Evolutionary conservation across 2,797 vertebrate species (phyloP), one percentile per base, ranked within the genome.

Genomic region (Dendrocincla tyrannina): DNA sequence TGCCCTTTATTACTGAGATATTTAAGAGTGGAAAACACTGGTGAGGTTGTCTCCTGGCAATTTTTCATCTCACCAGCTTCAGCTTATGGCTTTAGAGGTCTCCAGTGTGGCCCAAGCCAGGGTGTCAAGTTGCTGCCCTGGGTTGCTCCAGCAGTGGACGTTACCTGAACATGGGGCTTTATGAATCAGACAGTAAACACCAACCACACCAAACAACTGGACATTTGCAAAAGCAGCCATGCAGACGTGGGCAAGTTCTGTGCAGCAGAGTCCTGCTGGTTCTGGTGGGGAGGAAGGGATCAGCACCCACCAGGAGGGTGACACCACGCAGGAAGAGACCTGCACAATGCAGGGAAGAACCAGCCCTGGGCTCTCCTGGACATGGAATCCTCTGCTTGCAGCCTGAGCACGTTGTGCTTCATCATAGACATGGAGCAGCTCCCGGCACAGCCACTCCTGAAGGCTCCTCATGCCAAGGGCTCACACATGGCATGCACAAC

Each of bases 1-100:
- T 73, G 50, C 28, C 85, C 82, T 89, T 89, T 77, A 96, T 79
- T 72, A n/a, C 62, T 39, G 41, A 53, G 63, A 39, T 84, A 67
- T 81, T 87, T 95, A 63, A 64, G 58, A 83, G 63, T 1, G 3
- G 66, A 64, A 55, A 95, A 76, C 4, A 32, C 66, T 46, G 59
- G 2, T 7, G 46, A 87, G 63, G 64, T 58, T 91, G 84, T 56
- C 19, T 87, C n/a, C 91, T 88, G 82, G 69, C 53, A 52, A 42
- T 82, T 75, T 27, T 24, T 91, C 72, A 75, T 53, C 92, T 76
- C 64, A 35, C 42, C 35, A 50, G 56, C 53, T 87, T 69, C 91
- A 72, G 66, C 59, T 46, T 39, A 64, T 4, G 3, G 52, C 88
- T 52, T 82, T 66, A 60, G 41, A 92, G 33, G 44, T 62, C 53